These are phyloP conservation scores for Hydrozoanthus gracilis DNA, from an alignment of 92 coral and sea anemone species.

Conservation along the genomic window DNA sequence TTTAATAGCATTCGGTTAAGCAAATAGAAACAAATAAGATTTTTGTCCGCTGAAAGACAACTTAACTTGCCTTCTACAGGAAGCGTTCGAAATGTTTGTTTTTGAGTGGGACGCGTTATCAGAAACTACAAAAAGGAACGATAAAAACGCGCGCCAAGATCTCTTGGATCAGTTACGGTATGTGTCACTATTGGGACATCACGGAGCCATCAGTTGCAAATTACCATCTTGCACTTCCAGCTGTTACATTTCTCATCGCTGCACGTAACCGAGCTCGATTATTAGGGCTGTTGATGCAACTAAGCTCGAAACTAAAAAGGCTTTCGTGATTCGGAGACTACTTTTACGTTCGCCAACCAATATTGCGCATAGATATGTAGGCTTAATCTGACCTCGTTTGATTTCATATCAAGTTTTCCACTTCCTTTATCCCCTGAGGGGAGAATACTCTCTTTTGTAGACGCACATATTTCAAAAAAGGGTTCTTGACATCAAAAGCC, in stretches of 20 bases:
- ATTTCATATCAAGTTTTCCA: not conserved
- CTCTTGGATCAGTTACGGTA: not conserved
- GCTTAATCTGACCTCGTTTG: not conserved
- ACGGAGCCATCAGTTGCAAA: constrained; percentile 12
- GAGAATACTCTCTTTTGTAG: not conserved
- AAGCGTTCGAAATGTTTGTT: constrained; percentile 2
- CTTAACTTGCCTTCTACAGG: constrained; percentile 25
- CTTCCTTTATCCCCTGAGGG: constrained; percentile 6
- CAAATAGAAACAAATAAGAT: not conserved
- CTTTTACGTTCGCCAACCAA: not conserved
- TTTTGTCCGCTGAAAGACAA: not conserved
- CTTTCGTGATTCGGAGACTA: not conserved
- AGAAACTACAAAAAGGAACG: constrained; percentile 4
- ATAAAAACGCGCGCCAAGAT: not conserved
- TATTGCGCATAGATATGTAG: not conserved
- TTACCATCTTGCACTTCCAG: not conserved
- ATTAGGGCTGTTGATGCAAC: not conserved
- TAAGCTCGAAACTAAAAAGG: not conserved
- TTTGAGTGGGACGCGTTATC: not conserved
- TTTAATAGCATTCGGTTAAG: not conserved
- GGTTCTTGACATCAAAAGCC: not conserved
- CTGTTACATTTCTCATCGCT: not conserved
- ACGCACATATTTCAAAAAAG: not conserved
- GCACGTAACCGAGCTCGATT: too few species aligned
- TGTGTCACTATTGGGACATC: constrained; percentile 5